A percentile compares a stretch with the other conserved stretches of the same genome.
Evolutionary conservation across 2,113 vertebrate genomes (phyloP).

Genomic region (Muntiacus reevesi): DNA sequence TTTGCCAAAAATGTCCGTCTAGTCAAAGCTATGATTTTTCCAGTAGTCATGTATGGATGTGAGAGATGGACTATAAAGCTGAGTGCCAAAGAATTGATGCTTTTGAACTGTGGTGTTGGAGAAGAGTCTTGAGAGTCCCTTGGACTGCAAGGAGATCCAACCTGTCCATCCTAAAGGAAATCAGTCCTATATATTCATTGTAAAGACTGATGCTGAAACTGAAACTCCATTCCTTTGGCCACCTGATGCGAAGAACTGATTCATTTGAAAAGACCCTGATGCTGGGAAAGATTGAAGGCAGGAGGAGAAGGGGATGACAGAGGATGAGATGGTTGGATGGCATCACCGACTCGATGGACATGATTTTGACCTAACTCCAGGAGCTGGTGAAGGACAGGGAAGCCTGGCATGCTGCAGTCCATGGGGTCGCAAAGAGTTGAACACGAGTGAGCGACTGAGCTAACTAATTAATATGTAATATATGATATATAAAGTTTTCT

Average conservation of each 20-base stretch:
- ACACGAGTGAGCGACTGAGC: background rate
- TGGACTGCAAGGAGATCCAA: background rate
- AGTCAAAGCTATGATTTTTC: background rate
- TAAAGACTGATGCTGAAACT: background rate
- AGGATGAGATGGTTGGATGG: background rate
- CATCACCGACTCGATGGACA: background rate
- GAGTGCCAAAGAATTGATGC: background rate
- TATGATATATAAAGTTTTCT: background rate
- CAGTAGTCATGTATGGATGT: background rate
- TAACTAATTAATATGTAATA: background rate
- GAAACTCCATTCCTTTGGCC: background rate
- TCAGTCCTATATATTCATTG: background rate
- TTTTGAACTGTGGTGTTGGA: background rate
- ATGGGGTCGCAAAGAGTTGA: background rate
- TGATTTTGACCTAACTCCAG: background rate
- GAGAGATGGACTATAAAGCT: background rate
- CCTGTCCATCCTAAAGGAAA: background rate
- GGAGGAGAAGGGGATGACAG: background rate
- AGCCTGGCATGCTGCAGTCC: background rate
- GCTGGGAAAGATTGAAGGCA: rapidly evolving
- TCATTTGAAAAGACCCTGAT: background rate
- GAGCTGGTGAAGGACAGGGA: background rate
- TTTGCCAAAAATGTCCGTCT: background rate
- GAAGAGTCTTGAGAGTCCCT: background rate
- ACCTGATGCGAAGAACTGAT: background rate